Evolutionary conservation across 2,888 invertebrate species (phyloP).

Genomic region (Onthophagus sagittarius): DNA sequence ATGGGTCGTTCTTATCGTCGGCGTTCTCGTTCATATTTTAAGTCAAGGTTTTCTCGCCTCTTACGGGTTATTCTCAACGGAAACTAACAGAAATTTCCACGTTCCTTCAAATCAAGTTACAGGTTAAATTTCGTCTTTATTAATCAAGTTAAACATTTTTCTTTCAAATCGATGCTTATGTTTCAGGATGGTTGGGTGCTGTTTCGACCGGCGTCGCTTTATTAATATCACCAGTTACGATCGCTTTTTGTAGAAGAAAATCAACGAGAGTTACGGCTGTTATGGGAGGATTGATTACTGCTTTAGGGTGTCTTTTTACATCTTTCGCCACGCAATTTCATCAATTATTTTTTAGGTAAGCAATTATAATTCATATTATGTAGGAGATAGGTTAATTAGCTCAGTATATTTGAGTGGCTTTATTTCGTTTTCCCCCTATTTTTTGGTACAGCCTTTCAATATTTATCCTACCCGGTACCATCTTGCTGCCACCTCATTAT

Average conservation of each 20-base stretch:
- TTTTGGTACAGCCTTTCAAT: too few species aligned
- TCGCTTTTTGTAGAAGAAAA: constrained; percentile 80
- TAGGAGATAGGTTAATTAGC: too few species aligned
- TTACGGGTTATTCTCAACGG: constrained; percentile 51
- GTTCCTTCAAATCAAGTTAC: constrained; percentile 58
- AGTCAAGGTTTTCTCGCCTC: constrained; percentile 72
- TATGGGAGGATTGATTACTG: constrained; percentile 80
- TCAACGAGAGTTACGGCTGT: constrained; percentile 85
- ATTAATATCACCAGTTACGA: constrained; percentile 77
- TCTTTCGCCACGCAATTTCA: constrained; percentile 87
- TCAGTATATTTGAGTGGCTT: too few species aligned
- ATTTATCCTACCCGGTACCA: too few species aligned
- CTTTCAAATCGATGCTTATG: constrained; percentile 26
- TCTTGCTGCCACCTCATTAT: too few species aligned
- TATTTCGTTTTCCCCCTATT: too few species aligned
- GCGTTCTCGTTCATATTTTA: constrained; percentile 68
- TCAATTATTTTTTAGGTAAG: constrained; percentile 86
- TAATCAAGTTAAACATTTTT: neutral
- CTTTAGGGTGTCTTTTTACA: constrained; percentile 83
- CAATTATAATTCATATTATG: too few species aligned
- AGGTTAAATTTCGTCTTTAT: constrained; percentile 51
- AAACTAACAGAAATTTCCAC: constrained; percentile 50
- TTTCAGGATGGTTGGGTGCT: constrained; percentile 82
- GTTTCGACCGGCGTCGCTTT: constrained; percentile 75
- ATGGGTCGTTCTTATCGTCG: constrained; percentile 73